Evolutionary conservation across 2,888 invertebrate genomes (phyloP).

Genomic region (Opisthograptis luteolata): DNA sequence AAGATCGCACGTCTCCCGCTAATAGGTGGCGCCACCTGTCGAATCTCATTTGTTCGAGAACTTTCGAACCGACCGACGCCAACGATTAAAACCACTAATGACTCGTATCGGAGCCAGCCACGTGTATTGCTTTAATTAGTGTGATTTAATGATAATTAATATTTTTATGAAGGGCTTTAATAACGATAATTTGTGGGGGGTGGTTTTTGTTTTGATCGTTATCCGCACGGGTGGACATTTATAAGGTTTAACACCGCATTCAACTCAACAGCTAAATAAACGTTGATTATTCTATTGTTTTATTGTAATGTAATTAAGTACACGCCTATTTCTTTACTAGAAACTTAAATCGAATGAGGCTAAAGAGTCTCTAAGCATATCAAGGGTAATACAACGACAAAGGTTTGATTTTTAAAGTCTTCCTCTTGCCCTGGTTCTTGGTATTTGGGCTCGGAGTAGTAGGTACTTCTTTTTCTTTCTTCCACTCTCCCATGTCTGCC

Average conservation of each 20-base stretch:
- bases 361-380: too few species aligned
- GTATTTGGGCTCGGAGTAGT: too few species aligned
- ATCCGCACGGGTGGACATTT: neutral
- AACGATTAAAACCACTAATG: constrained; percentile 21
- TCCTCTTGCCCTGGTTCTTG: too few species aligned
- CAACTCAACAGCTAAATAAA: too few species aligned
- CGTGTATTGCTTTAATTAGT: constrained; percentile 17
- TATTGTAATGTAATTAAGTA: too few species aligned
- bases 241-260: neutral
- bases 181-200: neutral
- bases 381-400: too few species aligned
- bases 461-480: too few species aligned
- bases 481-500: too few species aligned
- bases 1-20: constrained; percentile 24
- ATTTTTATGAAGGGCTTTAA: constrained; percentile 12
- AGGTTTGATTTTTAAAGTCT: too few species aligned
- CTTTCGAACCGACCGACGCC: constrained; percentile 13
- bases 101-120: constrained; percentile 9
- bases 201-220: constrained; percentile 21
- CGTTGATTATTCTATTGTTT: too few species aligned
- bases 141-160: constrained; percentile 10
- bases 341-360: too few species aligned
- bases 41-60: constrained; percentile 25
- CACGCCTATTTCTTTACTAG: too few species aligned
- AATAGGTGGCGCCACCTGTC: constrained; percentile 31